These are phyloP conservation scores for Gnatocerus cornutus DNA, from an alignment of 2,888 invertebrate species.

Conservation along the genomic window DNA sequence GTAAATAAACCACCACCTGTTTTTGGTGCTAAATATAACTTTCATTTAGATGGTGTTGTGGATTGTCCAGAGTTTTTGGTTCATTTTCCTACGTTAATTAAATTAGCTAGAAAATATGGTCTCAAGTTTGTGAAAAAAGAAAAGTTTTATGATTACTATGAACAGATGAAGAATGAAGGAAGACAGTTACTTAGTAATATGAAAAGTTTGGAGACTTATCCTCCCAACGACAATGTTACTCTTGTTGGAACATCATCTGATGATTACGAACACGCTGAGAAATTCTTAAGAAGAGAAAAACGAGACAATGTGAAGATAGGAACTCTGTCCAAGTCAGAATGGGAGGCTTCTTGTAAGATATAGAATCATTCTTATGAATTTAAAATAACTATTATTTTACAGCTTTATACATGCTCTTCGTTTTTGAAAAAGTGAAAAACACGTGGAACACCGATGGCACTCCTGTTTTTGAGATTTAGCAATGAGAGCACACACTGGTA, in stretches of 20 bases:
- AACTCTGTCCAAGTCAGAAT: conserved; percentile 90
- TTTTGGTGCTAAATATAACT: conserved; percentile 97
- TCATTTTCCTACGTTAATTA: conserved; percentile 89
- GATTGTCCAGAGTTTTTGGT: conserved; percentile 99
- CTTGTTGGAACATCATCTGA: conserved; percentile 76
- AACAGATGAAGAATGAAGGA: conserved; percentile 76
- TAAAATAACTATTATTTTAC: conserved; percentile 66
- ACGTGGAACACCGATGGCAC: conserved; percentile 79
- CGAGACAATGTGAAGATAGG: conserved; percentile 75
- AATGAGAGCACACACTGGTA: neutral
- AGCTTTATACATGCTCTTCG: conserved; percentile 89
- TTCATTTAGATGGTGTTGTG: conserved; percentile 95
- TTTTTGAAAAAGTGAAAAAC: conserved; percentile 84
- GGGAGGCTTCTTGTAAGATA: conserved; percentile 93
- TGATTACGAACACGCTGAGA: conserved; percentile 84
- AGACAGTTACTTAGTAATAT: conserved; percentile 81
- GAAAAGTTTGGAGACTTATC: conserved; percentile 87
- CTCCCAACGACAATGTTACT: conserved; percentile 74
- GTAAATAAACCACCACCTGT: conserved; percentile 82
- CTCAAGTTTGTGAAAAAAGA: conserved; percentile 80
- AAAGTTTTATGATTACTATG: conserved; percentile 87
- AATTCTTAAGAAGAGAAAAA: conserved; percentile 72
- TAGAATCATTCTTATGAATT: neutral
- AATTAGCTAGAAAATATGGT: conserved; percentile 82
- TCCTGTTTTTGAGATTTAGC: conserved; percentile 72